These are phyloP conservation scores for Telenomus remus DNA, from an alignment of 1,140 invertebrate species.

Conservation along the genomic window DNA sequence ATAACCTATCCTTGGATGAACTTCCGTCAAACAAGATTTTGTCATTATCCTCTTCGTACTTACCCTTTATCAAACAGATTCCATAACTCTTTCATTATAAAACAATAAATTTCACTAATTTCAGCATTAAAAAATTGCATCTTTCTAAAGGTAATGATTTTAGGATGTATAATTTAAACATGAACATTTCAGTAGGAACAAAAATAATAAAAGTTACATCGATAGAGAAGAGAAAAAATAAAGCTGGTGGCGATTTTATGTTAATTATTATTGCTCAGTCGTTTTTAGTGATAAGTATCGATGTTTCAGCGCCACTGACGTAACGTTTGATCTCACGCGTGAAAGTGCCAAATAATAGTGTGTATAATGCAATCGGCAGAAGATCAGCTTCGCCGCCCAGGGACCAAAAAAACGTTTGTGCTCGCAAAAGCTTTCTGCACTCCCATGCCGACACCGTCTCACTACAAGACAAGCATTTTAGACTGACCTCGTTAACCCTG, in stretches of 20 bases:
- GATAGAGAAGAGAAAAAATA: constrained; percentile 33
- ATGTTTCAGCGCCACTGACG: constrained; percentile 33
- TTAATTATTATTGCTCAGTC: constrained; percentile 35
- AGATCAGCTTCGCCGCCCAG: not conserved
- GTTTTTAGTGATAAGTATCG: constrained; percentile 50
- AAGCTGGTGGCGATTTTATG: constrained; percentile 29
- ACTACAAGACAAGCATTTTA: constrained; percentile 36
- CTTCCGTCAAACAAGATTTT: constrained; percentile 22
- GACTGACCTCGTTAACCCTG: constrained; percentile 49
- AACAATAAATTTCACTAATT: too few species aligned
- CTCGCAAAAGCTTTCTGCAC: constrained; percentile 39
- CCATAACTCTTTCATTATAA: not conserved
- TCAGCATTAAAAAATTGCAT: too few species aligned
- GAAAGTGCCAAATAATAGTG: constrained; percentile 56
- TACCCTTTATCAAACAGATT: not conserved
- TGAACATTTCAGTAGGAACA: too few species aligned
- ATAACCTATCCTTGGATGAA: constrained; percentile 20
- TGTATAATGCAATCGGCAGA: constrained; percentile 49
- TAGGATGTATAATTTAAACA: too few species aligned
- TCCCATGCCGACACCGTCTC: too few species aligned
- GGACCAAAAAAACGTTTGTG: constrained; percentile 27
- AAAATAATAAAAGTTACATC: constrained; percentile 8
- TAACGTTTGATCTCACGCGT: constrained; percentile 55
- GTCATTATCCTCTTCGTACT: constrained; percentile 27
- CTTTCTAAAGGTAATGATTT: too few species aligned